A percentile compares a stretch with the other conserved stretches of the same genome.
phyloP scores from a whole-genome alignment of 2,113 vertebrate genomes.

The Edolisoma coerulescens region DNA sequence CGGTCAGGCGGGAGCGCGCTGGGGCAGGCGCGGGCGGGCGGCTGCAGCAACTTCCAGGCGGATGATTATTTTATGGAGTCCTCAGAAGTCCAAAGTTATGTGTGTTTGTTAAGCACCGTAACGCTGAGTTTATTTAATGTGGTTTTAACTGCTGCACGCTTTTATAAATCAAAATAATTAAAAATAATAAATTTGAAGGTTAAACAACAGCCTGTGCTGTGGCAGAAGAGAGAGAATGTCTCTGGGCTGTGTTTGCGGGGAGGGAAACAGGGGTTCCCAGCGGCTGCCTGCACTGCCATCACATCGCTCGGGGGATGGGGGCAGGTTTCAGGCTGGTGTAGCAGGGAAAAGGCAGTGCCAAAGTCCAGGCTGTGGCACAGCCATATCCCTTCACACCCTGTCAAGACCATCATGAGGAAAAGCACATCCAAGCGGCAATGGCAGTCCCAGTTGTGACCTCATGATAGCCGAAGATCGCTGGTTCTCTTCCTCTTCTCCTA shows the following conservation, averaged over 20 bases:
- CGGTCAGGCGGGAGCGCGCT: background rate
- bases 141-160: slow-evolving; percentile 77
- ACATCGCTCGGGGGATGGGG: background rate
- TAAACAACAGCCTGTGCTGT: slow-evolving; percentile 72
- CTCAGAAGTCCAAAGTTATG: slow-evolving; percentile 70
- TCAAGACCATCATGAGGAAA: background rate
- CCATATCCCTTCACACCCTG: background rate
- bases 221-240: slow-evolving; percentile 30
- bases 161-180: slow-evolving; percentile 91
- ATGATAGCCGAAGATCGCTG: background rate
- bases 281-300: background rate
- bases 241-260: slow-evolving; percentile 23
- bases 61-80: slow-evolving; percentile 74
- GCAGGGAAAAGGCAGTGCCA: background rate
- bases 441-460: background rate
- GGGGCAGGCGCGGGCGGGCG: background rate
- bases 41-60: slow-evolving; percentile 21
- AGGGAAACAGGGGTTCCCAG: background rate
- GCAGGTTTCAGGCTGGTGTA: background rate
- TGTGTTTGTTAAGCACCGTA: slow-evolving; percentile 78
- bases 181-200: slow-evolving; percentile 88
- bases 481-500: background rate
- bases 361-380: background rate
- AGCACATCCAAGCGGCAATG: background rate
- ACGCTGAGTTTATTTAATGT: slow-evolving; percentile 81